Evolutionary conservation across 2,113 vertebrate species (phyloP).

Genomic region (Poeciliopsis prolifica): DNA sequence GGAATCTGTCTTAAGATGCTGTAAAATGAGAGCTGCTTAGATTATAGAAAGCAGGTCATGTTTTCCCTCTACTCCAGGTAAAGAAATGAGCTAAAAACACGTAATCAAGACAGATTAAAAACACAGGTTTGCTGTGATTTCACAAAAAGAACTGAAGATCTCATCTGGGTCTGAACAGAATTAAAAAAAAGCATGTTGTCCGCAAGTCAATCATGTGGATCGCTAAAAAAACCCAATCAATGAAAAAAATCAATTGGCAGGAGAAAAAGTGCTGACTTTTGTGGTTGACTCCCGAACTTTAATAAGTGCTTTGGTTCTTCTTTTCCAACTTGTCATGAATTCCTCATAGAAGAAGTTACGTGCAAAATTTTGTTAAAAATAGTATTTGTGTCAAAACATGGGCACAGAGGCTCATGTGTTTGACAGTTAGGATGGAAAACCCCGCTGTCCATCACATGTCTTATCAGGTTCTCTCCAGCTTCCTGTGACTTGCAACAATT

Average conservation of each 20-base stretch:
- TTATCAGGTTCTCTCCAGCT: slow-evolving; percentile 56
- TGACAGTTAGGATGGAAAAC: slow-evolving; percentile 46
- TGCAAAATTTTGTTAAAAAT: slow-evolving; percentile 17
- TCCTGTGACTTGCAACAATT: slow-evolving; percentile 31
- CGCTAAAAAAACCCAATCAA: slow-evolving; percentile 21
- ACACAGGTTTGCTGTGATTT: slow-evolving; percentile 64
- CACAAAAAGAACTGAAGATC: slow-evolving; percentile 21
- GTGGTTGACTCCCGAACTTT: slow-evolving; percentile 11
- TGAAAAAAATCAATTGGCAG: neutral
- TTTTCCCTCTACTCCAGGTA: slow-evolving; percentile 40
- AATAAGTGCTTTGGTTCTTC: neutral
- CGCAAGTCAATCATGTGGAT: slow-evolving; percentile 49
- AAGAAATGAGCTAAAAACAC: slow-evolving; percentile 25
- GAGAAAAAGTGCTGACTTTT: neutral
- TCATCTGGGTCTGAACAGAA: neutral
- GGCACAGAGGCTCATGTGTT: neutral
- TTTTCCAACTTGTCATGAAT: slow-evolving; percentile 7
- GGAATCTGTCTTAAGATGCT: neutral
- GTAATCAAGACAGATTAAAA: slow-evolving; percentile 24
- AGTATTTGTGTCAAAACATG: slow-evolving; percentile 6
- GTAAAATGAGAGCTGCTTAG: neutral
- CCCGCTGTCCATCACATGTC: neutral
- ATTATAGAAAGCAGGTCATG: neutral
- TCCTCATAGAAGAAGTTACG: slow-evolving; percentile 14
- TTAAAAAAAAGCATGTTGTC: neutral